Percentiles rank a stretch among this genome's conserved stretches.
phyloP scores from a whole-genome alignment of 1,140 invertebrate genomes.

The Drosophila rufa region DNA sequence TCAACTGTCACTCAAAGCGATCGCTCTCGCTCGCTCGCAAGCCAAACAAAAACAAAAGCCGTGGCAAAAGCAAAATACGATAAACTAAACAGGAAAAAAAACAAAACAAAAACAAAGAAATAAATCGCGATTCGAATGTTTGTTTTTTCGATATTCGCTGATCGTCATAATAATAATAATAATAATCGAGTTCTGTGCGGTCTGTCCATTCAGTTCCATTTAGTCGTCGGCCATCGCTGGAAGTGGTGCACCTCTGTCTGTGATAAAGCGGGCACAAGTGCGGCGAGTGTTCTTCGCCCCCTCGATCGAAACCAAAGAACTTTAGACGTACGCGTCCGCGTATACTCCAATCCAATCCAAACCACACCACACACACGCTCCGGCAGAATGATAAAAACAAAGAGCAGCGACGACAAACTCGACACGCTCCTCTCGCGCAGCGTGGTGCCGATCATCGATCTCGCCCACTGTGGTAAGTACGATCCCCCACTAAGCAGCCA shows the following conservation, averaged over 20 bases:
- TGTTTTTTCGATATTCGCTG: conserved; percentile 43
- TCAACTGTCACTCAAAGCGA: conserved; percentile 38
- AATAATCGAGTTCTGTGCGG: conserved; percentile 49
- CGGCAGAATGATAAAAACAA: conserved; percentile 79
- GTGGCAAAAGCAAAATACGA: conserved; percentile 43
- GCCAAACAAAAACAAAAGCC: conserved; percentile 41
- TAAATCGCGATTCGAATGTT: conserved; percentile 38
- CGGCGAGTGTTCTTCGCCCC: conserved; percentile 43
- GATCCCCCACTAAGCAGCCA: not conserved
- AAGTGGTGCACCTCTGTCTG: conserved; percentile 36
- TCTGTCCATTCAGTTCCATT: conserved; percentile 52
- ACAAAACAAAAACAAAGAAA: conserved; percentile 29
- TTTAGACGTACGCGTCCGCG: conserved; percentile 24
- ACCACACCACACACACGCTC: conserved; percentile 5
- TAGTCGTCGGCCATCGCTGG: conserved; percentile 52
- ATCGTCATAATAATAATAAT: conserved; percentile 36
- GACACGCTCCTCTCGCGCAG: conserved; percentile 89
- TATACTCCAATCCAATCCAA: conserved; percentile 6
- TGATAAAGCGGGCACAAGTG: conserved; percentile 61
- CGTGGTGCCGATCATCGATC: conserved; percentile 91
- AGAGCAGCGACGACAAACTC: conserved; percentile 60
- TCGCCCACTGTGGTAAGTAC: conserved; percentile 90
- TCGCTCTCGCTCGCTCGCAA: conserved; percentile 20
- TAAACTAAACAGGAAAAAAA: conserved; percentile 21
- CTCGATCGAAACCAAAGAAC: conserved; percentile 62